Base-by-base conservation (phyloP, 2,888 invertebrate species). In the Drosophila histrio region DNA sequence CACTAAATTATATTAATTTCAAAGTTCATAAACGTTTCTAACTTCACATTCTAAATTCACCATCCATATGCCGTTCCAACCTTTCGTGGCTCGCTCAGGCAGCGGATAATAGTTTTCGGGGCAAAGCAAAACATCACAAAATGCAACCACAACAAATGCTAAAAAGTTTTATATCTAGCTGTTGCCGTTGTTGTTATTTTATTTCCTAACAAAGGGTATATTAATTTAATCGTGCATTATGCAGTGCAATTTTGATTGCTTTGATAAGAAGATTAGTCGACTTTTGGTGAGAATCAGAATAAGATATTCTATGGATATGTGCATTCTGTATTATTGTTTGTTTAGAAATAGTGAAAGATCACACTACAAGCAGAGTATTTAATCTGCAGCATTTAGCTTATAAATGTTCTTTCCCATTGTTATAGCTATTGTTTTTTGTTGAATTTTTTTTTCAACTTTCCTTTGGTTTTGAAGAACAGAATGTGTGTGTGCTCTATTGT, bases 61-160 rank as follows among this genome's bases (percentile, higher is more conserved):
- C 11, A 6, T 3, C 5, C 0, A 5, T 13, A 19, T 19, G 7
- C 28, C 26, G 17, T n/a, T 13, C 9, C 26, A n/a, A 22, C 9
- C 3, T 19, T 1, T 8, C 43, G 17, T 26, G n/a, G 2, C 13
- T 19, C 17, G 3, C 43, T 49, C 34, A 39, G 28, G 26, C 19
- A 39, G 39, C 9, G 19, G 28, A 41, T 49, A 24, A 17, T 24
- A 26, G 41, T 26, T 58, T 54, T 19, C 63, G 22, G 43, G 32
- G 6, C 47, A 19, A 17, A 66, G 19, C 46, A 36, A 72, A 72
- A 79, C 47, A 66, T 58, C 46, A 46, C 53, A 21, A 63, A 68
- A 63, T 69, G 72, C 68, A 75, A 52, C 64, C 54, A 69, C 76
- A 81, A 78, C 68, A 79, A 65, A 50, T 62, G 65, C 54, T 19